Conservation (phyloP, 2,113 vertebrate species). For the Callaeas wilsoni region DNA sequence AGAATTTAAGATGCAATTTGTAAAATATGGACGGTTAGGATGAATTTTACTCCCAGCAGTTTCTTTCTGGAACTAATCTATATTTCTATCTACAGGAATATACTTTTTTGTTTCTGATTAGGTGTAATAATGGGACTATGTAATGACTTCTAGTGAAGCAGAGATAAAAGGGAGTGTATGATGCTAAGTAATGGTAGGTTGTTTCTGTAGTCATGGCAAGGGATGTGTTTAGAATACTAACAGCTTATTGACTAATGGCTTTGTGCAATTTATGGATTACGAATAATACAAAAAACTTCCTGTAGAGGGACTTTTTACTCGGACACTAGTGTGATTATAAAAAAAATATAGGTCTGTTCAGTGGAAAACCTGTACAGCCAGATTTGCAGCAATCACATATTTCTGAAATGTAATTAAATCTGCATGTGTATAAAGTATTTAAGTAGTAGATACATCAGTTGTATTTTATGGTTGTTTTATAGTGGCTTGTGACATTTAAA, state of each 20-base stretch:
- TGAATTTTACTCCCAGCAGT: neutral
- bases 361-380: neutral
- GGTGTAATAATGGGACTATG: neutral
- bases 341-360: neutral
- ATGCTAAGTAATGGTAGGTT: slow-evolving; percentile 5
- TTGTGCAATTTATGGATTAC: neutral
- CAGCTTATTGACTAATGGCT: slow-evolving; percentile 5
- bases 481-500: neutral
- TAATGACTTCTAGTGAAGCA: neutral
- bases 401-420: neutral
- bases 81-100: neutral
- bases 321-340: neutral
- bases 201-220: slow-evolving; percentile 25
- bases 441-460: neutral
- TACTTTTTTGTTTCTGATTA: neutral
- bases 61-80: neutral
- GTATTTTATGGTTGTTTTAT: neutral
- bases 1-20: neutral
- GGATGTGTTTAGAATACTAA: slow-evolving; percentile 18
- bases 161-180: neutral
- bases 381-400: neutral
- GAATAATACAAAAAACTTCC: neutral
- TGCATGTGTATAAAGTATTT: neutral
- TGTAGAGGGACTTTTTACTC: neutral
- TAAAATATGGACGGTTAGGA: neutral